Percentiles rank a stretch among this genome's conserved stretches.
These are phyloP conservation scores for Vicugna pacos DNA, from an alignment of 2,113 vertebrate genomes.

Conservation along the genomic window DNA sequence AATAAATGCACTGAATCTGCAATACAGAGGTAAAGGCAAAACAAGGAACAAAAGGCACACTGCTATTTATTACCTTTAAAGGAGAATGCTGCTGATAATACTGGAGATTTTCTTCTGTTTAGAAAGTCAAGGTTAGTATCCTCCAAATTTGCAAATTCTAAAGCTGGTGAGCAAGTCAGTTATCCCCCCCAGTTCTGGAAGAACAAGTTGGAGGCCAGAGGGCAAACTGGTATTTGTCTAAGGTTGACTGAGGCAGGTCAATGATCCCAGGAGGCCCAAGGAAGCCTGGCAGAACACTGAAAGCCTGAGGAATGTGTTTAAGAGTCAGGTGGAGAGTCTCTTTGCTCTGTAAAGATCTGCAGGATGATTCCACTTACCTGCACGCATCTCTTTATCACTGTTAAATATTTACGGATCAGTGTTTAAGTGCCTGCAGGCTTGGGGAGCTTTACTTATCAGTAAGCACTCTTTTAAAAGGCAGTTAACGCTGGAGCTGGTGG, in stretches of 20 bases:
- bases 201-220: slow-evolving; percentile 54
- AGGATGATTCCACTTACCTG: background rate
- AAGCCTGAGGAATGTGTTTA: slow-evolving; percentile 54
- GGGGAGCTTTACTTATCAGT: slow-evolving; percentile 64
- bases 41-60: background rate
- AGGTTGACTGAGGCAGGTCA: slow-evolving; percentile 34
- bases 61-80: background rate
- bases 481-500: background rate
- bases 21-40: background rate
- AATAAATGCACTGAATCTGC: background rate
- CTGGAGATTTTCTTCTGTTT: background rate
- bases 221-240: slow-evolving; percentile 57
- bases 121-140: slow-evolving; percentile 31
- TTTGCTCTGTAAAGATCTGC: slow-evolving; percentile 64
- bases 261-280: background rate
- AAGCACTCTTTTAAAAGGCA: slow-evolving; percentile 49
- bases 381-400: slow-evolving; percentile 48
- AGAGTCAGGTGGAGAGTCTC: background rate
- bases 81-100: background rate
- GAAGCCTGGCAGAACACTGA: background rate
- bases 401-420: slow-evolving; percentile 72
- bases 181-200: background rate
- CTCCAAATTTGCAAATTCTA: background rate
- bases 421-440: slow-evolving; percentile 10
- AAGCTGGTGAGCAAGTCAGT: background rate